These are phyloP conservation scores for Neoniphon sammara DNA, from an alignment of 2,797 vertebrate genomes.

Conservation along the genomic window DNA sequence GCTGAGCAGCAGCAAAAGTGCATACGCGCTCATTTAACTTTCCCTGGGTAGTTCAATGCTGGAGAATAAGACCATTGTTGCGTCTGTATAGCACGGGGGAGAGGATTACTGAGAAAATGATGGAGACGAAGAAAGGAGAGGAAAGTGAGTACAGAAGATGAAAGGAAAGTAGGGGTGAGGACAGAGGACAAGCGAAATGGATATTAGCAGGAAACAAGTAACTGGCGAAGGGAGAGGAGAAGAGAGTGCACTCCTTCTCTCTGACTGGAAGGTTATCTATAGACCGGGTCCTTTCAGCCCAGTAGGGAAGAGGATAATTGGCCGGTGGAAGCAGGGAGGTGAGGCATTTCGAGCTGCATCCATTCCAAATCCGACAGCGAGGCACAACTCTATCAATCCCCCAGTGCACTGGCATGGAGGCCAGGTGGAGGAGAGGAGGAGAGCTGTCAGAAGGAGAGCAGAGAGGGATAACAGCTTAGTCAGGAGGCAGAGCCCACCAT, in stretches of 20 bases:
- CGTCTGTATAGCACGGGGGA: not conserved
- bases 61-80: conserved; percentile 14
- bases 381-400: conserved; percentile 66
- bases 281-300: conserved; percentile 49
- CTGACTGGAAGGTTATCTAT: conserved; percentile 56
- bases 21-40: not conserved
- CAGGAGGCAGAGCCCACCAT: conserved; percentile 42
- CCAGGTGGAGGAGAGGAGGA: conserved; percentile 54
- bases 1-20: not conserved
- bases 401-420: conserved; percentile 37
- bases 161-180: not conserved
- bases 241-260: conserved; percentile 3
- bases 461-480: conserved; percentile 40
- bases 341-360: conserved; percentile 67
- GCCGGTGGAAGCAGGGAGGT: conserved; percentile 56
- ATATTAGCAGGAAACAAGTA: conserved; percentile 21
- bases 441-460: conserved; percentile 43
- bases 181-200: conserved; percentile 26
- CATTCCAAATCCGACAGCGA: conserved; percentile 60
- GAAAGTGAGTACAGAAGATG: not conserved
- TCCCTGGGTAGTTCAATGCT: not conserved
- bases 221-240: conserved; percentile 17
- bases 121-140: conserved; percentile 20
- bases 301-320: conserved; percentile 69
- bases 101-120: conserved; percentile 28